Evolutionary conservation across 2,888 invertebrate species (phyloP).

Genomic region (Alentia gelatinosa): DNA sequence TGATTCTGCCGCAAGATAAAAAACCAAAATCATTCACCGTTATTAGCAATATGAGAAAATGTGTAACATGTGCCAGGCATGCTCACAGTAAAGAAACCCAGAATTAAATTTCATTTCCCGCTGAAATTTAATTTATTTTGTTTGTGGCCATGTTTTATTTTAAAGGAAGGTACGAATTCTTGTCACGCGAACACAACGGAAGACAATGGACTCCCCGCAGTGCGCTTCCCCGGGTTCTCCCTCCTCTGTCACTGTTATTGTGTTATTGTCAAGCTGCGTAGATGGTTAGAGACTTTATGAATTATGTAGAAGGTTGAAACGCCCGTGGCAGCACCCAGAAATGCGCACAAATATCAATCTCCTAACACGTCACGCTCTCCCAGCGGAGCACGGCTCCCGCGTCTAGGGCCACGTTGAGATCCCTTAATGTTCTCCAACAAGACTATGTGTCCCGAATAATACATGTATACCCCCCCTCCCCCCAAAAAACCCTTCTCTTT

Average conservation of each 20-base stretch:
- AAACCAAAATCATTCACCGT: too few relatives aligned
- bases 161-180: background rate
- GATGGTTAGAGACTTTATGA: background rate
- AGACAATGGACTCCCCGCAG: background rate
- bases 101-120: too few relatives aligned
- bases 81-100: too few relatives aligned
- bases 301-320: background rate
- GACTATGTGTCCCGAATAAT: background rate
- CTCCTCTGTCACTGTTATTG: slow-evolving; percentile 14
- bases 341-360: background rate
- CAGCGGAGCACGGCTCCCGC: too few relatives aligned
- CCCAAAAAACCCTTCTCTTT: too few relatives aligned
- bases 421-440: background rate
- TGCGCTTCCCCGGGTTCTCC: background rate
- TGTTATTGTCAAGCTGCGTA: background rate
- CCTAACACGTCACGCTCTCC: background rate
- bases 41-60: too few relatives aligned
- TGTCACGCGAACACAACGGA: background rate
- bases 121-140: too few relatives aligned
- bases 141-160: too few relatives aligned
- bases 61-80: too few relatives aligned
- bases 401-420: too few relatives aligned
- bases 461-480: background rate
- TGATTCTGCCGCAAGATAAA: too few relatives aligned
- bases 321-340: background rate